phyloP scores from a whole-genome alignment of 2,888 invertebrate genomes.

The Gastracanthus pulcherrimus region DNA sequence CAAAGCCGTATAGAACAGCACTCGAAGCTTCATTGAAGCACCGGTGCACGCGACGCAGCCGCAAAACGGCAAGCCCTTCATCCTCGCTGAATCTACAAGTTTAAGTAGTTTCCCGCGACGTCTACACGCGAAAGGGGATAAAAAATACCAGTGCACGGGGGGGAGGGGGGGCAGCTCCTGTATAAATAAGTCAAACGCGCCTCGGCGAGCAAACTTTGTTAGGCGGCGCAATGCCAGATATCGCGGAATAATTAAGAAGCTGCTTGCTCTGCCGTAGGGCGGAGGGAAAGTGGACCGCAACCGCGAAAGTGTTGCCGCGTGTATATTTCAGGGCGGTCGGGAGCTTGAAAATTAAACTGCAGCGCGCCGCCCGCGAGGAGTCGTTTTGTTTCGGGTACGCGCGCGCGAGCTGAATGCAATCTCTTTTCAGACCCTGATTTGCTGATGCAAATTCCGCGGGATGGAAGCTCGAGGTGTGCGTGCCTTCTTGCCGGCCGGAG shows the following conservation, averaged over 20 bases:
- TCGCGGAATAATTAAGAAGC: constrained; percentile 23
- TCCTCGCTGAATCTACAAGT: constrained; percentile 25
- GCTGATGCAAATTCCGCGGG: neutral
- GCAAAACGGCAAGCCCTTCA: neutral
- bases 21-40: no score
- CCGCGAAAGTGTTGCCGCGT: neutral
- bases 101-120: constrained; percentile 12
- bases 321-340: neutral
- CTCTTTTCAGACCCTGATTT: neutral
- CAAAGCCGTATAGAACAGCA: no score
- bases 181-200: constrained; percentile 30
- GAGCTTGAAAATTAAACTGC: constrained; percentile 1
- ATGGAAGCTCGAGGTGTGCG: neutral
- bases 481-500: no score
- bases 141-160: neutral
- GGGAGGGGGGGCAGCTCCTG: neutral
- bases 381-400: no score
- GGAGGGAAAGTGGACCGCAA: no score
- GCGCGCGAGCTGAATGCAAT: no score
- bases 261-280: no score
- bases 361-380: no score
- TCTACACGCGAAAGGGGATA: neutral
- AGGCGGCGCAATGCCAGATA: neutral
- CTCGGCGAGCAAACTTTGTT: constrained; percentile 17
- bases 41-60: no score